These are phyloP conservation scores for Carassius auratus DNA, from an alignment of 2,113 vertebrate species.

Conservation along the genomic window DNA sequence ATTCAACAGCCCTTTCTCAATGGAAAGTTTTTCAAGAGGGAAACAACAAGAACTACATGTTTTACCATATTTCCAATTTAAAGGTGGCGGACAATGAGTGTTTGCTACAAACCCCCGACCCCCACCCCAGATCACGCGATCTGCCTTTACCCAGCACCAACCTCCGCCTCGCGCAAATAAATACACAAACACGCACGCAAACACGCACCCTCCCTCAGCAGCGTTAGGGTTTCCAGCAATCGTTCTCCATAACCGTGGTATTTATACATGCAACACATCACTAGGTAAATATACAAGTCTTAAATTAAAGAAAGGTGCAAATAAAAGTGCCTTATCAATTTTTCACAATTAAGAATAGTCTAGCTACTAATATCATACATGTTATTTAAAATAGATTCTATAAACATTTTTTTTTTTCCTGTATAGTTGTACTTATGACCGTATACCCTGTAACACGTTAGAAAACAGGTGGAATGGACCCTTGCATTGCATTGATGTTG, in stretches of 20 bases:
- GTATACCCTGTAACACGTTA: constrained; percentile 99
- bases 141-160: constrained; percentile 53
- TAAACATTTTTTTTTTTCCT: constrained; percentile 94
- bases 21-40: too few species aligned
- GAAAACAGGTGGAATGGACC: constrained; percentile 99
- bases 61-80: too few species aligned
- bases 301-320: constrained; percentile 99
- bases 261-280: constrained; percentile 97
- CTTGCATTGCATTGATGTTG: constrained; percentile 76
- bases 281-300: constrained; percentile 98
- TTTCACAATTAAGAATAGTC: constrained; percentile 99
- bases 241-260: constrained; percentile 87
- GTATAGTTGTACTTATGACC: constrained; percentile 99
- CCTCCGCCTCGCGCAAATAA: constrained; percentile 22
- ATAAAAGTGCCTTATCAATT: constrained; percentile 99
- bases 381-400: constrained; percentile 99
- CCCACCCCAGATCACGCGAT: background rate
- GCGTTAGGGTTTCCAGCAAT: constrained; percentile 72
- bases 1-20: background rate
- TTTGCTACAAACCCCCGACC: background rate
- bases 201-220: constrained; percentile 54
- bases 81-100: background rate
- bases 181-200: constrained; percentile 17
- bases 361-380: constrained; percentile 98
- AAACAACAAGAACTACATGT: too few species aligned